These are phyloP conservation scores for Ecliptopera silaceata DNA, from an alignment of 2,888 invertebrate genomes.

Conservation along the genomic window DNA sequence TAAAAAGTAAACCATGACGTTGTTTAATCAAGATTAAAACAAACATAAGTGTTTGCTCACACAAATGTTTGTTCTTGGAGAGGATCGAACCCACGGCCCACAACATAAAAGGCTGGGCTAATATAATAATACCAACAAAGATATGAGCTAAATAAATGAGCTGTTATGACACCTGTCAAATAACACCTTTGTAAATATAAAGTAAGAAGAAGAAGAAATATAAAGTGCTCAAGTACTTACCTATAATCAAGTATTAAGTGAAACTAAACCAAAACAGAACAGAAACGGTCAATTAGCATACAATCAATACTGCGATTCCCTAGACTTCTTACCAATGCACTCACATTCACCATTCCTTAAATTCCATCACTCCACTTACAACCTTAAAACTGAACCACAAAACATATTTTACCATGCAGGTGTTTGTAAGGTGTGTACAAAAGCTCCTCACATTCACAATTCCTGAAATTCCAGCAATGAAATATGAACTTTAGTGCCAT, in stretches of 20 bases:
- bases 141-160: too few species aligned
- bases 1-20: too few species aligned
- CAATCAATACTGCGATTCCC: constrained; percentile 25
- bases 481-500: constrained; percentile 13
- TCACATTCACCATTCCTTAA: constrained; percentile 16
- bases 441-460: constrained; percentile 20
- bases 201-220: too few species aligned
- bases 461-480: constrained; percentile 17
- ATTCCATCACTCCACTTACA: background rate
- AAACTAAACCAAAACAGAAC: constrained; percentile 20
- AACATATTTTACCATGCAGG: background rate
- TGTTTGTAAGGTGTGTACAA: constrained; percentile 7
- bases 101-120: too few species aligned
- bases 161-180: too few species aligned
- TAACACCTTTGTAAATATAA: too few species aligned
- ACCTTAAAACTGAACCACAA: constrained; percentile 1
- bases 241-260: too few species aligned
- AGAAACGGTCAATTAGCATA: constrained; percentile 21
- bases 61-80: too few species aligned
- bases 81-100: too few species aligned
- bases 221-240: constrained; percentile 8
- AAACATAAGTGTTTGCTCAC: too few species aligned
- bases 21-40: too few species aligned
- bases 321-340: constrained; percentile 19
- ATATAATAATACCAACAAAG: too few species aligned